These are phyloP conservation scores for Chinchilla lanigera DNA, from an alignment of 2,113 vertebrate species.

Conservation along the genomic window DNA sequence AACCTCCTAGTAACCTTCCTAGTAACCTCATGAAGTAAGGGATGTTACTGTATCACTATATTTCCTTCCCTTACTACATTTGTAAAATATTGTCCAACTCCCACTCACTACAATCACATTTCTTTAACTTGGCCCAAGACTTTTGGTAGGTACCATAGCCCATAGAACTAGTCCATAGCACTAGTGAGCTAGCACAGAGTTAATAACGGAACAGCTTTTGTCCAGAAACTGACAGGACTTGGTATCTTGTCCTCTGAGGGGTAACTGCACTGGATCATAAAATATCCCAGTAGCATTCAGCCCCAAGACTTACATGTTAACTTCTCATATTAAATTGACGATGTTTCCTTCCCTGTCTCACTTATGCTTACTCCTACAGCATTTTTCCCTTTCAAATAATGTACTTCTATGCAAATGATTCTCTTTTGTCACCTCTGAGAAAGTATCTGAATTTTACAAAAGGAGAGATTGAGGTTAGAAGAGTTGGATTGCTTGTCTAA, in stretches of 20 bases:
- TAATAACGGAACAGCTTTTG: not conserved
- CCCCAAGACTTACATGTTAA: not conserved
- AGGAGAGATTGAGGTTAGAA: not conserved
- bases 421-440: not conserved
- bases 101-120: not conserved
- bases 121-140: not conserved
- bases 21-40: too few species aligned
- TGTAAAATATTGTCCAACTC: not conserved
- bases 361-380: not conserved
- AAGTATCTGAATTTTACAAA: not conserved
- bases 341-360: not conserved
- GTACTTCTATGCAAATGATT: not conserved
- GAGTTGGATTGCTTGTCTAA: not conserved
- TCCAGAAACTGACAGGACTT: not conserved
- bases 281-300: not conserved
- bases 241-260: not conserved
- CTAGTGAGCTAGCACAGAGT: not conserved
- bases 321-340: not conserved
- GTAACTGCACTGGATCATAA: not conserved
- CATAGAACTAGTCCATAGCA: too few species aligned
- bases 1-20: too few species aligned
- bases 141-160: not conserved
- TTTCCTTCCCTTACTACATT: not conserved
- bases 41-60: too few species aligned
- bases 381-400: not conserved